Conservation (phyloP, 53 echinoderm and acorn worm species). For the Paracentrotus lividus region DNA sequence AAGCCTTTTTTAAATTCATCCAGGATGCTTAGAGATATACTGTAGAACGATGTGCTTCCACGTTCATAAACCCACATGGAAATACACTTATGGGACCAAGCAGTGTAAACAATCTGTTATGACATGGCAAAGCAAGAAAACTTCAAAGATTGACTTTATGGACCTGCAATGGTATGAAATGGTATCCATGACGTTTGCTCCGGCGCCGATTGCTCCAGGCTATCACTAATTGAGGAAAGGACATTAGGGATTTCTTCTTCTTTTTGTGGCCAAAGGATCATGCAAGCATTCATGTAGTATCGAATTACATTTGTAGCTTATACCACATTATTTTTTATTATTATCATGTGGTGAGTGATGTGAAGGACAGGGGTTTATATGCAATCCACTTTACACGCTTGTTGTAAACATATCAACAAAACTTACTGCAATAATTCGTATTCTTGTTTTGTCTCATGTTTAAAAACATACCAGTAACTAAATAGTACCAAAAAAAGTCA, state of each 20-base stretch:
- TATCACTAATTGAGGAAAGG: not conserved
- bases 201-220: too few relatives aligned
- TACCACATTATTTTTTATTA: too few relatives aligned
- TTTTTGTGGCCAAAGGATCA: not conserved
- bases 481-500: too few relatives aligned
- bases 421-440: too few relatives aligned
- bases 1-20: not conserved
- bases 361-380: too few relatives aligned
- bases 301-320: too few relatives aligned
- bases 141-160: not conserved
- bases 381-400: too few relatives aligned
- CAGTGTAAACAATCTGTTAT: not conserved
- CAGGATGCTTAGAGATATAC: not conserved
- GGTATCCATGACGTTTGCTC: not conserved
- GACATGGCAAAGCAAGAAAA: not conserved
- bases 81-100: constrained; percentile 3
- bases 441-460: too few relatives aligned
- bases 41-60: not conserved
- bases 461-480: too few relatives aligned
- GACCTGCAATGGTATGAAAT: not conserved
- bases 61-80: constrained; percentile 24
- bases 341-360: too few relatives aligned
- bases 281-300: not conserved
- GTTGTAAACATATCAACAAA: too few relatives aligned
- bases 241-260: not conserved